These are phyloP conservation scores for Sebastes baramenuke DNA, from an alignment of 2,797 vertebrate species.

Conservation along the genomic window DNA sequence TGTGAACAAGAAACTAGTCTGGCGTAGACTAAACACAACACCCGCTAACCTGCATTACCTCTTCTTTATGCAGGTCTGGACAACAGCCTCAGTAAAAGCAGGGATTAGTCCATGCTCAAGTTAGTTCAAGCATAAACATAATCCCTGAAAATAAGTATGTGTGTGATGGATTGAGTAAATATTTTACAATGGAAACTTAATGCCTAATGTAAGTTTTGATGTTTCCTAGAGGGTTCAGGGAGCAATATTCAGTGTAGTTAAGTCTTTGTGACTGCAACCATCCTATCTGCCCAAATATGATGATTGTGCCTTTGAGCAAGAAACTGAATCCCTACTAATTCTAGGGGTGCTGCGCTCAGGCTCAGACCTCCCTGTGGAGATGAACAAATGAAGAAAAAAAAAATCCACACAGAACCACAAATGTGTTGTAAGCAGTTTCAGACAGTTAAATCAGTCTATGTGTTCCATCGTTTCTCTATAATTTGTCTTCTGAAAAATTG, in stretches of 20 bases:
- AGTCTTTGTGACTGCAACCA: not conserved
- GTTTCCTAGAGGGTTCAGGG: not conserved
- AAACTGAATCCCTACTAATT: constrained; percentile 3
- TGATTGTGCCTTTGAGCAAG: not conserved
- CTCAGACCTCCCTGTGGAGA: not conserved
- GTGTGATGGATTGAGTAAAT: not conserved
- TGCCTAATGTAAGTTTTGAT: not conserved
- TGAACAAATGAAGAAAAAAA: not conserved
- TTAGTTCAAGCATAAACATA: constrained; percentile 36
- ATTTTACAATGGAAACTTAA: constrained; percentile 17
- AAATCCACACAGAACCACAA: not conserved
- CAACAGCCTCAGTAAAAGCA: constrained; percentile 22
- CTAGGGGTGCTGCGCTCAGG: not conserved
- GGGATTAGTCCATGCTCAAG: not conserved
- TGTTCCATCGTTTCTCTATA: not conserved
- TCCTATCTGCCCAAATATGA: not conserved
- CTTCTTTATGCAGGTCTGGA: constrained; percentile 36
- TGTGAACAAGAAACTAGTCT: not conserved
- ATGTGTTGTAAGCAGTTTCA: not conserved
- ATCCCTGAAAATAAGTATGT: not conserved
- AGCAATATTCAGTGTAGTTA: not conserved
- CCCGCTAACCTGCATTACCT: not conserved
- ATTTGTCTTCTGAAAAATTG: constrained; percentile 9
- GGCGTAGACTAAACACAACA: constrained; percentile 1
- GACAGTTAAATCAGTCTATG: not conserved